Conservation (phyloP, 2,797 vertebrate species). For the Rhyacichthys aspro region DNA sequence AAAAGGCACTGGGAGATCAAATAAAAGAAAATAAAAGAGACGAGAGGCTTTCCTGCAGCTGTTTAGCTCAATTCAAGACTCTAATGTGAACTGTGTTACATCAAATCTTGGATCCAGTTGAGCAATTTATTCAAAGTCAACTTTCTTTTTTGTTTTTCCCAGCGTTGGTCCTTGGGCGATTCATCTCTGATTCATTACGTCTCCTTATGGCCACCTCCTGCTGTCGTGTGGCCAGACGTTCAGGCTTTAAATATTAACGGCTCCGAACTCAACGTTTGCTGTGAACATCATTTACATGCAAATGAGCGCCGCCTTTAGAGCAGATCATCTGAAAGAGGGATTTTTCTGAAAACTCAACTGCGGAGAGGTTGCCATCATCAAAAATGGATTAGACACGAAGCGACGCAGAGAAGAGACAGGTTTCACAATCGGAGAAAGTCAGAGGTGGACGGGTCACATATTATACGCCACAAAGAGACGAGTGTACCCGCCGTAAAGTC, state of each 20-base stretch:
- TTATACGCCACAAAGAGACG: not conserved
- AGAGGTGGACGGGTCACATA: not conserved
- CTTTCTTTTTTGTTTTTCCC: not conserved
- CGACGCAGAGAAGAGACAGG: not conserved
- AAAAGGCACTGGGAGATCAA: not conserved
- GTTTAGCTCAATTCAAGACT: not conserved
- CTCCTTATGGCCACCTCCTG: not conserved
- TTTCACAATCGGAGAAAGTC: not conserved
- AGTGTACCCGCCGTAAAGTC: too few species aligned
- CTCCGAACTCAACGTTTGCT: constrained; percentile 2
- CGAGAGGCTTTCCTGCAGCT: not conserved
- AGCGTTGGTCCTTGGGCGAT: not conserved
- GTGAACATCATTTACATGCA: constrained; percentile 43
- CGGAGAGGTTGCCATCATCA: not conserved
- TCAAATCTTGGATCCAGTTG: constrained; percentile 4
- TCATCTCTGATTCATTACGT: not conserved
- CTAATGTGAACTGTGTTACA: not conserved
- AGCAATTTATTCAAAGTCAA: not conserved
- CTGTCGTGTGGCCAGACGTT: constrained; percentile 2
- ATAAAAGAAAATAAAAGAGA: not conserved
- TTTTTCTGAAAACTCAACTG: constrained; percentile 1
- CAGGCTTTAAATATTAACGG: not conserved
- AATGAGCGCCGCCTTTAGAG: constrained; percentile 30
- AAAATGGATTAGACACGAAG: constrained; percentile 9
- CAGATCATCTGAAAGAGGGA: not conserved